These are phyloP conservation scores for Phyto melanocephala DNA, from an alignment of 2,888 invertebrate species.

Conservation along the genomic window DNA sequence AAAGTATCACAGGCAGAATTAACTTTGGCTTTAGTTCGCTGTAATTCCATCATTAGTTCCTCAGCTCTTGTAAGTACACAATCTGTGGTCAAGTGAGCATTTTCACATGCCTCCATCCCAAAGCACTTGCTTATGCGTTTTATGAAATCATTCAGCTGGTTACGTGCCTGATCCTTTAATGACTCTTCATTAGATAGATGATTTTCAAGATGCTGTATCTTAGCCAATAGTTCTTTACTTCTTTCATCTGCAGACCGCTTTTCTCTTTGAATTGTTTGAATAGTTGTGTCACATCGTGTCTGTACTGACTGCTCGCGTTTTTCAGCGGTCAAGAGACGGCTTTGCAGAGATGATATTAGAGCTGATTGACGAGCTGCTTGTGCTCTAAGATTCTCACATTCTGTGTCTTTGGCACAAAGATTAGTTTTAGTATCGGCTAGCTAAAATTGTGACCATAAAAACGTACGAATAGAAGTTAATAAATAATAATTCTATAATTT, in stretches of 20 bases:
- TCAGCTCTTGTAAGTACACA: conserved; percentile 87
- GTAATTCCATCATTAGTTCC: conserved; percentile 87
- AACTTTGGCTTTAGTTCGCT: conserved; percentile 82
- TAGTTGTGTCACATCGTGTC: conserved; percentile 82
- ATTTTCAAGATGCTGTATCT: conserved; percentile 85
- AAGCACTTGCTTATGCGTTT: conserved; percentile 86
- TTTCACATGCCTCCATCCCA: conserved; percentile 85
- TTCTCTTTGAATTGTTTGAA: conserved; percentile 87
- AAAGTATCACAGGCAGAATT: conserved; percentile 79
- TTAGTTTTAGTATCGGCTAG: conserved; percentile 85
- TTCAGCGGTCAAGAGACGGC: conserved; percentile 88
- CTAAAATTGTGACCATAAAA: conserved; percentile 76
- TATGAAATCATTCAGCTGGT: conserved; percentile 85
- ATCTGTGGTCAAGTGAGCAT: conserved; percentile 84
- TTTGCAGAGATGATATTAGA: conserved; percentile 88
- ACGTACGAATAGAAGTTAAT: too few species aligned
- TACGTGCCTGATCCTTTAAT: conserved; percentile 84
- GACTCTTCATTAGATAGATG: conserved; percentile 87
- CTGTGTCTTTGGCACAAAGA: conserved; percentile 86
- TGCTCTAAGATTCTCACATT: conserved; percentile 89
- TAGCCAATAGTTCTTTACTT: conserved; percentile 87
- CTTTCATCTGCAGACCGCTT: conserved; percentile 86
- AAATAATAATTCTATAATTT: not conserved
- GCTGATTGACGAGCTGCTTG: conserved; percentile 91
- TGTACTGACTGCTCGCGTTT: conserved; percentile 87